A percentile compares a stretch with the other conserved stretches of the same genome.
phyloP scores from a whole-genome alignment of 1,140 invertebrate species.

The Neodiprion virginianus region DNA sequence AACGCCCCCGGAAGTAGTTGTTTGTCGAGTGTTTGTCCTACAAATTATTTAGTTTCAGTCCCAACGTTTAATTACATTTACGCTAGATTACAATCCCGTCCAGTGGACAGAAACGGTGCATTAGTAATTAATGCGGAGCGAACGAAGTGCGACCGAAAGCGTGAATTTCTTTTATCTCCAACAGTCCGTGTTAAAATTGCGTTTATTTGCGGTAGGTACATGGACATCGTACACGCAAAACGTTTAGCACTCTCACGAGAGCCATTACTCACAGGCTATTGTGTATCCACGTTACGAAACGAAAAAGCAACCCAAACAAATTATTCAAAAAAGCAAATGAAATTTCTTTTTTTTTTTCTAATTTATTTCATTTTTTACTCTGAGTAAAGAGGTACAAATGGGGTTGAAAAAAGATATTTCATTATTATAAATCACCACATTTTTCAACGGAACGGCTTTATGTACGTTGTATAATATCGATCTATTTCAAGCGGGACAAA shows the following conservation, averaged over 20 bases:
- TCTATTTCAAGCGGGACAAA: too few relatives aligned
- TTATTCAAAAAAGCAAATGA: not conserved
- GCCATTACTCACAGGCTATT: not conserved
- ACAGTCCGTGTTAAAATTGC: not conserved
- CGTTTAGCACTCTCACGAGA: constrained; percentile 1
- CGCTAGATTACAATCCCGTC: not conserved
- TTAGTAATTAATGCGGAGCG: not conserved
- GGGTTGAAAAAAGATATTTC: too few relatives aligned
- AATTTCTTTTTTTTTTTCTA: not conserved
- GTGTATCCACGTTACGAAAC: not conserved
- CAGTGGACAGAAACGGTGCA: not conserved
- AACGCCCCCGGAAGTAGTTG: not conserved
- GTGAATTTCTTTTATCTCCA: not conserved
- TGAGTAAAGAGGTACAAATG: too few relatives aligned
- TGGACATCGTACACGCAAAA: not conserved
- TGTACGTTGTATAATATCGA: too few relatives aligned
- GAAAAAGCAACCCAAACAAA: not conserved
- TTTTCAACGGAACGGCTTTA: too few relatives aligned
- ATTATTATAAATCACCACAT: too few relatives aligned
- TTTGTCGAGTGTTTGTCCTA: constrained; percentile 2
- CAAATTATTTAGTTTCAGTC: not conserved
- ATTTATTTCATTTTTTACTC: not conserved
- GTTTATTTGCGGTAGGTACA: not conserved
- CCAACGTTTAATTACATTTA: not conserved
- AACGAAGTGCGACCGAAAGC: not conserved